Evolutionary conservation across 2,113 vertebrate species (phyloP).

Genomic region (Oostethus manadensis): DNA sequence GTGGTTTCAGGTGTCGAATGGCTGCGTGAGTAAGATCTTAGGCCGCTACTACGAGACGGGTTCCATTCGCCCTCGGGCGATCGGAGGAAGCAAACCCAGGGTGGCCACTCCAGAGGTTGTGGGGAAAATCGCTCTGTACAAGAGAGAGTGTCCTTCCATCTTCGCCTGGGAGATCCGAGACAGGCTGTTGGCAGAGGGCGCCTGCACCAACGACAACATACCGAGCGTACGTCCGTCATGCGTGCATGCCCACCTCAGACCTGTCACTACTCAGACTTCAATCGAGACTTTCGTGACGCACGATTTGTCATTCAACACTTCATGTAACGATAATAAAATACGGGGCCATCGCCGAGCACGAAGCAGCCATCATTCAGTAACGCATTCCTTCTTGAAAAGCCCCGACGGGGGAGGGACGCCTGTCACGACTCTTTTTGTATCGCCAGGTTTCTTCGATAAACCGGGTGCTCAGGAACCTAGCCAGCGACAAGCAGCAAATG

Average conservation of each 20-base stretch:
- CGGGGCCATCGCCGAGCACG: too few species aligned
- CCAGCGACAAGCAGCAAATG: slow-evolving; percentile 98
- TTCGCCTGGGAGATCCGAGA: slow-evolving; percentile 99
- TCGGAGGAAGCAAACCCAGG: slow-evolving; percentile 97
- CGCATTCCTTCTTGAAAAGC: too few species aligned
- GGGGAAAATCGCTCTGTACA: slow-evolving; percentile 96
- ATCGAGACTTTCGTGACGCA: too few species aligned
- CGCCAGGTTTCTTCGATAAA: slow-evolving; percentile 97
- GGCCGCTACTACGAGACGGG: slow-evolving; percentile 99
- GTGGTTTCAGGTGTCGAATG: slow-evolving; percentile 90
- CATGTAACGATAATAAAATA: too few species aligned
- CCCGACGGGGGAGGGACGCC: too few species aligned
- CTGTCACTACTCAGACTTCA: too few species aligned
- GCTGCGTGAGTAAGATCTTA: slow-evolving; percentile 99
- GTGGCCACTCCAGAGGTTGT: slow-evolving; percentile 98
- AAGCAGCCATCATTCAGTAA: too few species aligned
- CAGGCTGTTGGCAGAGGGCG: slow-evolving; percentile 94
- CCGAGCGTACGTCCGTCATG: slow-evolving; percentile 89
- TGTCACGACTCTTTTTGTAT: not conserved
- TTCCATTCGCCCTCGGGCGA: slow-evolving; percentile 97
- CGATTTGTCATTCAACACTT: too few species aligned
- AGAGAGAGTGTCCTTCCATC: slow-evolving; percentile 98
- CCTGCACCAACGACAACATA: slow-evolving; percentile 99
- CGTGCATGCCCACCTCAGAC: too few species aligned
- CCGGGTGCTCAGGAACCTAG: slow-evolving; percentile 98